A percentile compares a stretch with the other conserved stretches of the same genome.
These are phyloP conservation scores for Vireo griseus DNA, from an alignment of 2,797 vertebrate species.

Conservation along the genomic window DNA sequence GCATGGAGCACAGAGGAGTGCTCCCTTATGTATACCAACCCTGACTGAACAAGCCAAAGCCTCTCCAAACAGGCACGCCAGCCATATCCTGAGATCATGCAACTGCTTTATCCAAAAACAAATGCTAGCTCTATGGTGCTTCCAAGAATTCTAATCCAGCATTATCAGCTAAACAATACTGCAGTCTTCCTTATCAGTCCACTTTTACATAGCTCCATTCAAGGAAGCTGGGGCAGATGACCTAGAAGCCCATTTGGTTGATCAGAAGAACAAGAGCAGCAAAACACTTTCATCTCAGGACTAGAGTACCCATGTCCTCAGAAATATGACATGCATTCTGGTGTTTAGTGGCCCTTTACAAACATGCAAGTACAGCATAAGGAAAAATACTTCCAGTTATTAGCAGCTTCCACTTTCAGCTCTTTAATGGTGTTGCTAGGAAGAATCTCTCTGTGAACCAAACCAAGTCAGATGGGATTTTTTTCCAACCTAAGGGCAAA, in stretches of 20 bases:
- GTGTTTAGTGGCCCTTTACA: background rate
- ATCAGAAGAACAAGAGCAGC: background rate
- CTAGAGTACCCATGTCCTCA: background rate
- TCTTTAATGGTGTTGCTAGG: background rate
- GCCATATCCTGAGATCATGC: conserved; percentile 15
- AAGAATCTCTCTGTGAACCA: background rate
- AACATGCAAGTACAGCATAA: background rate
- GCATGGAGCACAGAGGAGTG: rapidly evolving
- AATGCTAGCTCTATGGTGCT: background rate
- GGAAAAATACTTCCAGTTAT: background rate
- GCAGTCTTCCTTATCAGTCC: background rate
- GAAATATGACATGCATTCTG: background rate
- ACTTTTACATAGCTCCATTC: background rate
- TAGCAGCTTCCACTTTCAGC: background rate
- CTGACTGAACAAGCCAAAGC: background rate
- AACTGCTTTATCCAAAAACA: conserved; percentile 16
- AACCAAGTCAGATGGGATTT: background rate
- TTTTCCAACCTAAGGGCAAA: background rate
- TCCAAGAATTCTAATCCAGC: background rate
- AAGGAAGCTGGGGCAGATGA: background rate
- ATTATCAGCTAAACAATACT: background rate
- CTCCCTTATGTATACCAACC: background rate
- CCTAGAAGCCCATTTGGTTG: background rate
- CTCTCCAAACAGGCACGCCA: background rate
- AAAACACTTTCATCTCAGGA: background rate